phyloP scores from a whole-genome alignment of 2,888 invertebrate genomes.

The Dione vanillae region DNA sequence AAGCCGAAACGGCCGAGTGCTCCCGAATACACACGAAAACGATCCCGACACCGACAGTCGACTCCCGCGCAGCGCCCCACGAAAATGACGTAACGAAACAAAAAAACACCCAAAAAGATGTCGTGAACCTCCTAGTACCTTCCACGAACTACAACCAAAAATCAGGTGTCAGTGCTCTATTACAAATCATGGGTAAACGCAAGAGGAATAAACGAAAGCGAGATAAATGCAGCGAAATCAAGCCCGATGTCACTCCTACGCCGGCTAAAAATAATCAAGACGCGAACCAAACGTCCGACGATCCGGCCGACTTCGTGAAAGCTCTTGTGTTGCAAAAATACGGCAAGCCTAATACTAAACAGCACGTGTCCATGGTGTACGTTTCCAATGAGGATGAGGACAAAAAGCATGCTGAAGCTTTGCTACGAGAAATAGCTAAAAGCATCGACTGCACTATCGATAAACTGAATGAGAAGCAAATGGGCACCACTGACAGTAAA shows the following conservation, averaged over 20 bases:
- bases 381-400: slow-evolving; percentile 70
- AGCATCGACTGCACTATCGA: slow-evolving; percentile 77
- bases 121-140: slow-evolving; percentile 76
- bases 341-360: slow-evolving; percentile 66
- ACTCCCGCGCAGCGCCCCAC: slow-evolving; percentile 63
- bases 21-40: slow-evolving; percentile 58
- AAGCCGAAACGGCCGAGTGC: slow-evolving; percentile 59
- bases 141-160: slow-evolving; percentile 74
- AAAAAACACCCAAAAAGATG: slow-evolving; percentile 70
- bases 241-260: slow-evolving; percentile 57
- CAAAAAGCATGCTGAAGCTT: slow-evolving; percentile 74
- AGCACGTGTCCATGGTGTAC: slow-evolving; percentile 76
- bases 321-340: slow-evolving; percentile 78
- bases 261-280: slow-evolving; percentile 69
- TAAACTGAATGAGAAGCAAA: slow-evolving; percentile 62
- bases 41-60: slow-evolving; percentile 63
- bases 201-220: slow-evolving; percentile 66
- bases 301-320: slow-evolving; percentile 74
- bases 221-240: slow-evolving; percentile 62
- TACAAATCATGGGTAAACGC: slow-evolving; percentile 78
- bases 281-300: slow-evolving; percentile 55
- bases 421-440: slow-evolving; percentile 74
- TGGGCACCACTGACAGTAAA: slow-evolving; percentile 73
- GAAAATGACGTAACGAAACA: slow-evolving; percentile 65
- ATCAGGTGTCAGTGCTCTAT: slow-evolving; percentile 70